Percentiles rank a stretch among this genome's conserved stretches.
Evolutionary conservation across 2,113 vertebrate species (phyloP).

Genomic region (Rhadina sibilatrix): DNA sequence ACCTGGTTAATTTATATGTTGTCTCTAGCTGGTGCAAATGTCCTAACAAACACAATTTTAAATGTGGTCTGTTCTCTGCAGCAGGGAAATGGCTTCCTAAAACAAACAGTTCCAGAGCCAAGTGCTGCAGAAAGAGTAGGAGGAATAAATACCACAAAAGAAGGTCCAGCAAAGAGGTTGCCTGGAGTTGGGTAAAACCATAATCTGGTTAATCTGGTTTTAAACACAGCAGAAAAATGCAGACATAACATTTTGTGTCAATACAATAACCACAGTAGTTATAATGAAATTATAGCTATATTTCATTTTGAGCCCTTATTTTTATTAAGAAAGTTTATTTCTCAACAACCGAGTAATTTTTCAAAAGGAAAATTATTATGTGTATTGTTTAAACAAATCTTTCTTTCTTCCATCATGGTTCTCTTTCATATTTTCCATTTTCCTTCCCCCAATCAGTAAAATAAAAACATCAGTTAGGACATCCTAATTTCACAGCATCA

Average conservation of each 20-base stretch:
- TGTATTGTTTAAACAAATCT: background rate
- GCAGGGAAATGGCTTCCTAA: background rate
- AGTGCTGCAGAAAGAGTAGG: background rate
- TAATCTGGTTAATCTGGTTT: background rate
- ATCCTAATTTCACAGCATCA: background rate
- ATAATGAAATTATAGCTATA: background rate
- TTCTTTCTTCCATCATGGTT: background rate
- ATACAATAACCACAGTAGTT: background rate
- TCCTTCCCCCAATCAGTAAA: background rate
- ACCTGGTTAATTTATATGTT: background rate
- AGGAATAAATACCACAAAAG: background rate
- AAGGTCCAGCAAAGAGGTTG: background rate
- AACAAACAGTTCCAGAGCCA: background rate
- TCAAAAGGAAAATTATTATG: background rate
- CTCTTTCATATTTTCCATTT: background rate
- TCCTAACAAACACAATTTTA: constrained; percentile 16
- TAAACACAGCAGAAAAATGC: background rate
- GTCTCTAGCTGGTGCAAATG: background rate
- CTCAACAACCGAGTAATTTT: background rate
- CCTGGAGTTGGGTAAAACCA: background rate
- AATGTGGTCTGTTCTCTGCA: background rate
- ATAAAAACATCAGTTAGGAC: constrained; percentile 20
- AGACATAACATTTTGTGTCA: background rate
- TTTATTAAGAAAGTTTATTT: background rate
- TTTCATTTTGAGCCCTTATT: background rate